Base-by-base conservation (phyloP, 2,113 vertebrate species). In the Archilochus colubris region DNA sequence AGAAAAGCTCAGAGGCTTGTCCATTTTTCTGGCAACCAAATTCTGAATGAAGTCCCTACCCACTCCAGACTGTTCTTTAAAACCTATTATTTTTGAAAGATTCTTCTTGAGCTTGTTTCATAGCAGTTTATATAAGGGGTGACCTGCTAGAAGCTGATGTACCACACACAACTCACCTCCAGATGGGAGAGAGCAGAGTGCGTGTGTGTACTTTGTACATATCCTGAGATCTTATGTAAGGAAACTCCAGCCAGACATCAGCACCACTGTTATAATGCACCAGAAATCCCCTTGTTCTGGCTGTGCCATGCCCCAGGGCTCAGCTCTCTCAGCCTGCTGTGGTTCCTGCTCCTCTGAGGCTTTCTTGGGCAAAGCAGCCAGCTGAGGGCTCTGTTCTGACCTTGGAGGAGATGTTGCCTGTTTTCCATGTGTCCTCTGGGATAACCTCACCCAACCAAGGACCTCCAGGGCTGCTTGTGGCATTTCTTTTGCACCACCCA, bases 391-490 rank as follows among this genome's bases (percentile, higher is more conserved):
- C 91, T 92, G 80, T 81, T 96, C 80, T 88, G 72, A 31, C 31
- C 88, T 67, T 70, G 43, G 82, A 88, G 72, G 17, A 92, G 57
- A 78, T 74, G 63, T 40, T 89, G 82, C 28, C 79, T 36, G 21
- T 88, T 95, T 94, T 48, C 69, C 69, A 61, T 50, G 67, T 57
- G 62, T 96, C 82, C 57, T 88, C 40, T 92, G 94, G 92, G 88
- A 88, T 92, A 95, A 90, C 77, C 73, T 93, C 92, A 86, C 86
- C 88, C 91, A 95, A 23, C 33, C 61, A 72, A 94, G 57, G 88
- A 83, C 82, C 51, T 31, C 55, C 54, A 66, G 10, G 1, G 69
- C 85, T 72, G 69, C 53, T 92, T 92, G 53, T 77, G 68, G 53
- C 73, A 88, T 78, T 93, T 95, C 57, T 84, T 95, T 63, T 68